Evolutionary conservation across 1,140 invertebrate genomes (phyloP), one percentile per base, ranked within the genome.

Genomic region (Drosophila rhopaloa): DNA sequence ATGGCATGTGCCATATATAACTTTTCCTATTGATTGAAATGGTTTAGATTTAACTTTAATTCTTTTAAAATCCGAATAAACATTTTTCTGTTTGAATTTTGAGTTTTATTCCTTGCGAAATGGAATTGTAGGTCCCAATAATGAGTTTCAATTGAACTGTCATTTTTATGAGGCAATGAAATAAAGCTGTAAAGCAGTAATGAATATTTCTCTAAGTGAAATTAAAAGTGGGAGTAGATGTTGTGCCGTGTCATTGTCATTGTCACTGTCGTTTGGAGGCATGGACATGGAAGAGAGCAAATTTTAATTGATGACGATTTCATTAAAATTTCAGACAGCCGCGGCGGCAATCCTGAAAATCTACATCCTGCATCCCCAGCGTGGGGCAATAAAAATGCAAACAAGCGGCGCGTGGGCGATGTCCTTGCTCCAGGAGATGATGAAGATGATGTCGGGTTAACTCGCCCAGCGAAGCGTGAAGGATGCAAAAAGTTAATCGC

Each of bases 261-360:
- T 71, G 67, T 58, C 65, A 56, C 32, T 60, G 72, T 58, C 53
- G 59, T 54, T 57, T 71, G 80, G 76, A 57, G 44, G 73, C 81
- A 84, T 56, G 65, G 75, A 71, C 78, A 81, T 60, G 79, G 70
- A 81, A 72, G 79, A 79, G 71, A 72, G 62, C 60, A 78, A 74
- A 86, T 90, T 90, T 90, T 90, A 90, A 90, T 90, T 90, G 88
- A 90, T 90, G 88, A 90, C 88, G 82, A 90, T 86, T 90, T 90
- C 86, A 90, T 90, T 90, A 90, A 90, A 90, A 82, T 77, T 77
- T 67, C 37, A 16, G 37, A 27, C 63, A 27, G 54, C 37, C 8
- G 46, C 40, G 48, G 63, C 63, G 46, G 50, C 59, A 63, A 65
- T 67, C 65, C 60, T 75, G 58, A 81, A 86, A 86, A 86, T 86